A percentile compares a stretch with the other conserved stretches of the same genome.
Conservation (phyloP, 2,888 invertebrate genomes). For the Catocala fraxini region DNA sequence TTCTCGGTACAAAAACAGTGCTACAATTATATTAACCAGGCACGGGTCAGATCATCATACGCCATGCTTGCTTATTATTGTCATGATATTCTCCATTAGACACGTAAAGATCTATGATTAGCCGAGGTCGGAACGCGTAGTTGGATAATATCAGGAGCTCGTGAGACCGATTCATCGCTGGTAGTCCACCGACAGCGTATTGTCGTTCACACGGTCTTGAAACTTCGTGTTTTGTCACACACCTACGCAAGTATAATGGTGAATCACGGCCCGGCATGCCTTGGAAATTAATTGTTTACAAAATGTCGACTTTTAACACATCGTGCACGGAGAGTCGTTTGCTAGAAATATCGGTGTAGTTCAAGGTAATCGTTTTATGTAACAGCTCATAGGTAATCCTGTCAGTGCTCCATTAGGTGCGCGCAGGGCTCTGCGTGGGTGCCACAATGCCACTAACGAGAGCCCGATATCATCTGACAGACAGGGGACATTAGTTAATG, state of each 20-base stretch:
- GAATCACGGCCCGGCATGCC: constrained; percentile 57
- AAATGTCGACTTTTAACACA: constrained; percentile 27
- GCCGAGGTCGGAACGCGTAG: constrained; percentile 60
- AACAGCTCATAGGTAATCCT: constrained; percentile 71
- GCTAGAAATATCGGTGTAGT: constrained; percentile 61
- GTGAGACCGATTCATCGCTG: constrained; percentile 75
- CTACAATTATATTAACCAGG: constrained; percentile 18
- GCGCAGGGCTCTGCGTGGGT: constrained; percentile 69
- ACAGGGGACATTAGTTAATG: constrained; percentile 78
- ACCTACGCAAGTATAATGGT: constrained; percentile 67
- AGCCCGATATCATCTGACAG: constrained; percentile 79
- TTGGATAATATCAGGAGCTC: constrained; percentile 75
- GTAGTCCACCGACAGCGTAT: constrained; percentile 56
- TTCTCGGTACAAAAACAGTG: constrained; percentile 33
- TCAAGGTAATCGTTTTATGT: constrained; percentile 66
- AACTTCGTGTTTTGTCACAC: constrained; percentile 67
- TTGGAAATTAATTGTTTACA: constrained; percentile 44
- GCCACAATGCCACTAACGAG: constrained; percentile 83
- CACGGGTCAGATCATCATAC: constrained; percentile 13
- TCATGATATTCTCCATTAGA: constrained; percentile 58
- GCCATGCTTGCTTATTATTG: constrained; percentile 39
- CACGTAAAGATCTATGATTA: constrained; percentile 73
- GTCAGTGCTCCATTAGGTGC: constrained; percentile 72
- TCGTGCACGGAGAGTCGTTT: constrained; percentile 30
- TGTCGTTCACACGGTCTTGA: constrained; percentile 75